Percentiles rank a stretch among this genome's conserved stretches.
Conservation (phyloP, 1,140 invertebrate genomes). For the Scaptomyza graminum region DNA sequence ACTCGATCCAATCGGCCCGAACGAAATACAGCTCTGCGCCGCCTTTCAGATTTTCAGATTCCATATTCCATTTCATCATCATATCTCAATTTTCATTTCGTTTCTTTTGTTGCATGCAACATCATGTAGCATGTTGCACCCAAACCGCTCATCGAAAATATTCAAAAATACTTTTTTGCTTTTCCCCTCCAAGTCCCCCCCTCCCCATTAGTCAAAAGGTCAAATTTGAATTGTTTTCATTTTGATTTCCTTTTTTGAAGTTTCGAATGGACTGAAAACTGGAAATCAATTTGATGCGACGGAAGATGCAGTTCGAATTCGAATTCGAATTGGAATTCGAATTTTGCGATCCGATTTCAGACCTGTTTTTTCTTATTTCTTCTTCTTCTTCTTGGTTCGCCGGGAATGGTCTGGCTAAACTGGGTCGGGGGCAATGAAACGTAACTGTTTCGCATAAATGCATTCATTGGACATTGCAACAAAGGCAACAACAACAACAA, state of each 20-base stretch:
- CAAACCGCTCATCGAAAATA: neutral
- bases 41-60: conserved; percentile 11
- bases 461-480: conserved; percentile 46
- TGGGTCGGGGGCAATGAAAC: conserved; percentile 73
- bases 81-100: neutral
- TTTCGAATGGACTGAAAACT: no score
- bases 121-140: no score
- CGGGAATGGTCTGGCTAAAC: conserved; percentile 53
- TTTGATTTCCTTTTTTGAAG: no score
- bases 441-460: conserved; percentile 77
- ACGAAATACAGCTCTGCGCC: conserved; percentile 1
- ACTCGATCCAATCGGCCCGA: neutral
- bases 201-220: no score
- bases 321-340: neutral
- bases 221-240: no score
- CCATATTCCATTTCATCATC: neutral
- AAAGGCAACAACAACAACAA: no score
- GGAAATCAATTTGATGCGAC: conserved; percentile 40
- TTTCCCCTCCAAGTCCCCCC: no score
- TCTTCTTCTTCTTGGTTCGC: conserved; percentile 7
- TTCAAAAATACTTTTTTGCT: neutral
- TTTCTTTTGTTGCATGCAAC: conserved; percentile 16
- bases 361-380: conserved; percentile 26
- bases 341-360: conserved; percentile 26
- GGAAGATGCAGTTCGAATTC: conserved; percentile 14